A percentile compares a stretch with the other conserved stretches of the same genome.
Evolutionary conservation across 92 coral and sea anemone species (phyloP).

Genomic region (Parazoanthus atlanticus): DNA sequence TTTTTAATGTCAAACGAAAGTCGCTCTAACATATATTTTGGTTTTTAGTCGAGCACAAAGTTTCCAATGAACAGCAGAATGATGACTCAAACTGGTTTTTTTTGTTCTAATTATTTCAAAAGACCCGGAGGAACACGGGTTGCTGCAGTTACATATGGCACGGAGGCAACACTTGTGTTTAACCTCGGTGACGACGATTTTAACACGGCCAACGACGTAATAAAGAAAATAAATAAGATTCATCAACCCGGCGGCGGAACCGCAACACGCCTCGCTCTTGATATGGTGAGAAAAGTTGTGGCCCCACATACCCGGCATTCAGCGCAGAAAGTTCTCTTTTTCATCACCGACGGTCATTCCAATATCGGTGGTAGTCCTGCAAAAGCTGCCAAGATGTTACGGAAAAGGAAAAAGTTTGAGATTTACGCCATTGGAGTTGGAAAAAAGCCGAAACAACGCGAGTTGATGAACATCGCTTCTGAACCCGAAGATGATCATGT

Average conservation of each 20-base stretch:
- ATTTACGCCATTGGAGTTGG: slow-evolving; percentile 88
- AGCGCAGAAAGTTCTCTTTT: slow-evolving; percentile 71
- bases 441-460: slow-evolving; percentile 54
- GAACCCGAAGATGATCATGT: slow-evolving; percentile 66
- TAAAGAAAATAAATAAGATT: slow-evolving; percentile 64
- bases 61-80: too few relatives aligned
- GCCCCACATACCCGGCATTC: slow-evolving; percentile 60
- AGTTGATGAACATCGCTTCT: slow-evolving; percentile 75
- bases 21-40: too few relatives aligned
- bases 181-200: slow-evolving; percentile 69
- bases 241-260: slow-evolving; percentile 84
- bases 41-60: too few relatives aligned
- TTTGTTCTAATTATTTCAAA: too few relatives aligned
- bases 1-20: too few relatives aligned
- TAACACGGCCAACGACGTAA: slow-evolving; percentile 48
- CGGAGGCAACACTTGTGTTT: slow-evolving; percentile 65
- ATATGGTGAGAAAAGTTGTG: slow-evolving; percentile 55
- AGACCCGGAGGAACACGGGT: slow-evolving; percentile 79
- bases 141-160: slow-evolving; percentile 87
- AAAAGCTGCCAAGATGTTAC: slow-evolving; percentile 56
- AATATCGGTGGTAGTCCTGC: slow-evolving; percentile 84
- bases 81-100: too few relatives aligned
- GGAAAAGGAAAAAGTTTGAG: slow-evolving; percentile 56
- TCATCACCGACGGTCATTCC: slow-evolving; percentile 85
- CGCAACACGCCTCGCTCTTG: slow-evolving; percentile 76